Percentiles rank a stretch among this genome's conserved stretches.
phyloP scores from a whole-genome alignment of 2,113 vertebrate species.

The Cottus gobio region DNA sequence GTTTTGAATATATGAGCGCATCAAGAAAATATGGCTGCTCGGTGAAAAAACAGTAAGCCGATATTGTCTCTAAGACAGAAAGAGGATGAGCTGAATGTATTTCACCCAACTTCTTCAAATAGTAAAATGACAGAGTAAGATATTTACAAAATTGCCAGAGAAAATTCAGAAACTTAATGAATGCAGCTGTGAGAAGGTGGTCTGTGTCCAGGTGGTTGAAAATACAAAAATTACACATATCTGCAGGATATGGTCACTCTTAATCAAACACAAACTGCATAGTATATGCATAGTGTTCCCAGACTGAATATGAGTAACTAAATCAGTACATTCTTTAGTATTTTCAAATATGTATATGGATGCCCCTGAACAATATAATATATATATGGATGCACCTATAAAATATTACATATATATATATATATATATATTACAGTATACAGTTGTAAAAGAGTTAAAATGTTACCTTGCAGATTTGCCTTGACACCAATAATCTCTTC shows the following conservation, averaged over 20 bases:
- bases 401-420: no score
- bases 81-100: background rate
- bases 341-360: no score
- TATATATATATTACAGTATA: no score
- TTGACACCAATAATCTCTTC: constrained; percentile 45
- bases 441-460: background rate
- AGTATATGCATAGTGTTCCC: no score
- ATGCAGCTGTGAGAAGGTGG: background rate
- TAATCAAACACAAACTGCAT: background rate
- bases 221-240: no score
- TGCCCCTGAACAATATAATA: no score
- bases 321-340: no score
- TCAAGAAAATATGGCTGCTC: background rate
- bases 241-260: background rate
- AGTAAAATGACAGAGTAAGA: no score
- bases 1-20: background rate
- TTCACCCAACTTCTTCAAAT: background rate
- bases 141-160: background rate
- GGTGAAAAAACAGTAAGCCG: background rate
- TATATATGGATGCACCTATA: no score
- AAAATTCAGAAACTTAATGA: constrained; percentile 6
- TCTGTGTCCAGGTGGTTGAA: background rate
- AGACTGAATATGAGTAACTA: no score
- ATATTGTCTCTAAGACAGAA: background rate
- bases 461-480: constrained; percentile 23